These are phyloP conservation scores for Heliocidaris tuberculata DNA, from an alignment of 35 echinoderm and acorn worm species.

Conservation along the genomic window DNA sequence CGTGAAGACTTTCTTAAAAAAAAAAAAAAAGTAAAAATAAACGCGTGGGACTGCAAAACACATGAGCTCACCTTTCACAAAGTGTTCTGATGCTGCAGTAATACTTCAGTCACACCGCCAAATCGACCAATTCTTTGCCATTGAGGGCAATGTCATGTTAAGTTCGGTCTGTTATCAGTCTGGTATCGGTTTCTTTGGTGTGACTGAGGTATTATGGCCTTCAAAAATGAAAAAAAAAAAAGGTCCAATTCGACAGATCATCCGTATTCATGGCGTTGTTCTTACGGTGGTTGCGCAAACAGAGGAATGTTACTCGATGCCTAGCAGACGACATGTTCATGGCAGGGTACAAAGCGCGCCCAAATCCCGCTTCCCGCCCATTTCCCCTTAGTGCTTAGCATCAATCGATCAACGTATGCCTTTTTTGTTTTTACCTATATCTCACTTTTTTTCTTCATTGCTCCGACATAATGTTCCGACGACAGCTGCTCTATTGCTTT, in stretches of 20 bases:
- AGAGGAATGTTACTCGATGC: neutral
- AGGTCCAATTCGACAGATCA: neutral
- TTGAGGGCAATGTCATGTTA: no score
- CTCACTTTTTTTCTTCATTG: neutral
- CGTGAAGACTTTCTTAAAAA: neutral
- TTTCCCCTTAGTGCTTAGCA: neutral
- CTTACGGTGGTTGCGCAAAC: neutral
- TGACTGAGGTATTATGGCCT: neutral
- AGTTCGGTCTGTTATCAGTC: no score
- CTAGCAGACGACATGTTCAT: neutral
- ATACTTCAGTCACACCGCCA: no score
- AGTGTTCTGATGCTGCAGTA: neutral
- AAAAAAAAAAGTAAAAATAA: neutral
- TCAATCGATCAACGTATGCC: neutral
- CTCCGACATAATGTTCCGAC: no score
- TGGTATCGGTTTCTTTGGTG: no score
- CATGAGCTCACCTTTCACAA: neutral
- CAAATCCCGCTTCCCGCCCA: neutral
- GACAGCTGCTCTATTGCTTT: no score
- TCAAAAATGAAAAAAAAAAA: neutral
- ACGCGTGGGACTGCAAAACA: conserved; percentile 3
- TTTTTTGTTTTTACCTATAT: neutral
- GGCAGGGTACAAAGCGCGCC: neutral
- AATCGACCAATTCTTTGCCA: no score
- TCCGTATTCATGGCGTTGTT: neutral